Percentiles rank a stretch among this genome's conserved stretches.
phyloP scores from a whole-genome alignment of 2,797 vertebrate species.

The Ibycter americanus region DNA sequence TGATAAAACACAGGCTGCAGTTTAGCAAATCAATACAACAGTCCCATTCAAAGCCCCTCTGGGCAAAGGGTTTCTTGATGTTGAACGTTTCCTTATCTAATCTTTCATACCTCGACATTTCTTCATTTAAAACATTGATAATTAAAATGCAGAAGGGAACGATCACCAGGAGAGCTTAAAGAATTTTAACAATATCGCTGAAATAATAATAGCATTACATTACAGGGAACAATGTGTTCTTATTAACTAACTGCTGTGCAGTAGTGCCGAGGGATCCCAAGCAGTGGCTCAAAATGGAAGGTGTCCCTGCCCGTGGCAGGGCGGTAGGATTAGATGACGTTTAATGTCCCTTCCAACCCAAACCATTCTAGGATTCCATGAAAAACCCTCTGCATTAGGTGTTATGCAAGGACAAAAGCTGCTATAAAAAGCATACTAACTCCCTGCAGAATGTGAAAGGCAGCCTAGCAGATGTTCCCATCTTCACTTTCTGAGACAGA shows the following conservation, averaged over 20 bases:
- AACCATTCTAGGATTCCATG: no score
- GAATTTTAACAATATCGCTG: neutral
- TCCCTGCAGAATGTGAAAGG: neutral
- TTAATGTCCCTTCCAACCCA: no score
- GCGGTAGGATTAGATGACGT: no score
- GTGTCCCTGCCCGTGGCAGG: no score
- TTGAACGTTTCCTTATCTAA: neutral
- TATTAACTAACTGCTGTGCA: neutral
- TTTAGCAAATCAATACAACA: constrained; percentile 24
- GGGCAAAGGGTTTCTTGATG: neutral
- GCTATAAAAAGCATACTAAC: neutral
- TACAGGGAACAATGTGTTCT: neutral
- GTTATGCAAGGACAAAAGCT: neutral
- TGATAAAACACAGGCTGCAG: neutral
- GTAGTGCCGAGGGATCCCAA: neutral
- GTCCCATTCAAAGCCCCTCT: neutral
- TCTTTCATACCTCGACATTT: neutral
- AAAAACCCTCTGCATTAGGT: neutral
- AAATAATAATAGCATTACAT: neutral
- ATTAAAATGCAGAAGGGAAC: neutral
- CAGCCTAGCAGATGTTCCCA: neutral
- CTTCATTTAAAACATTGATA: neutral
- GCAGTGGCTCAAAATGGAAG: neutral
- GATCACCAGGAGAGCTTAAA: constrained; percentile 9
- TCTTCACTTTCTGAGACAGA: neutral